Conservation (phyloP, 1,140 invertebrate genomes). For the Solen grandis region DNA sequence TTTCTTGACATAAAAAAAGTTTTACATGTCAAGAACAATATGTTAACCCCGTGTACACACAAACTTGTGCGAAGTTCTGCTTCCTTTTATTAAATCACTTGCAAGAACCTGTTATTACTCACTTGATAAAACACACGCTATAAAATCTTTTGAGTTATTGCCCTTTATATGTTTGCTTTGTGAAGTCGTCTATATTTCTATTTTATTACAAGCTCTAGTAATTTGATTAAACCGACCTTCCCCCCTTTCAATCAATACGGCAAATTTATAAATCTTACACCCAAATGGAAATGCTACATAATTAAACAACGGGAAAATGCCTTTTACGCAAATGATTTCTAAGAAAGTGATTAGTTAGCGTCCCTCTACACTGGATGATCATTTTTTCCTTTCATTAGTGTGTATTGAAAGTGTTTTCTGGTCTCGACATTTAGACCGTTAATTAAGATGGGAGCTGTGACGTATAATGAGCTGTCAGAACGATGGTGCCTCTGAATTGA, state of each 20-base stretch:
- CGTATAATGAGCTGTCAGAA: conserved; percentile 58
- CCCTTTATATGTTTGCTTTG: neutral
- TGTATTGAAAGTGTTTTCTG: conserved; percentile 57
- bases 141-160: neutral
- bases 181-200: conserved; percentile 22
- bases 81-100: too few species aligned
- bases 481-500: conserved; percentile 45
- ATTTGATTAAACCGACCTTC: conserved; percentile 52
- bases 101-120: too few species aligned
- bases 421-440: conserved; percentile 56
- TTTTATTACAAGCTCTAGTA: conserved; percentile 43
- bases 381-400: conserved; percentile 52
- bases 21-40: too few species aligned
- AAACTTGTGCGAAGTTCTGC: too few species aligned
- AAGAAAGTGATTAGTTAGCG: conserved; percentile 57
- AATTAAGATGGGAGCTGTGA: conserved; percentile 55
- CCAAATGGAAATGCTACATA: conserved; percentile 48
- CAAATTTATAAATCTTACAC: conserved; percentile 53
- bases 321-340: conserved; percentile 60
- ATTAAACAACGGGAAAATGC: conserved; percentile 59
- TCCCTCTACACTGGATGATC: conserved; percentile 36
- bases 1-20: too few species aligned
- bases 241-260: conserved; percentile 42
- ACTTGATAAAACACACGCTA: neutral
- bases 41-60: too few species aligned